Percentiles rank a stretch among this genome's conserved stretches.
Evolutionary conservation across 2,113 vertebrate genomes (phyloP).

Genomic region (Mus musculus): DNA sequence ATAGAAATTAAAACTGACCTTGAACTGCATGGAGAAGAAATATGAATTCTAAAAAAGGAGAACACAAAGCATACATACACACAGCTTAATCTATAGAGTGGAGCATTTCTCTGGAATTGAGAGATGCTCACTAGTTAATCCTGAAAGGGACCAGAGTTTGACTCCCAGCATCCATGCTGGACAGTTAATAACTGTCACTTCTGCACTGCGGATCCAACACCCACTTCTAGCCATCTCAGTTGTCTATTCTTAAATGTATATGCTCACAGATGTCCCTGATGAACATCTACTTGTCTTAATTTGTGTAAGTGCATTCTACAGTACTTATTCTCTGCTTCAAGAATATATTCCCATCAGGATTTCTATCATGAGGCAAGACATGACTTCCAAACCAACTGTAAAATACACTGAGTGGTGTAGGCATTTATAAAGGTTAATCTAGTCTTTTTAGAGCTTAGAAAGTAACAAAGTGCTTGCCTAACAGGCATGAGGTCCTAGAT

Average conservation of each 20-base stretch:
- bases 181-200: background rate
- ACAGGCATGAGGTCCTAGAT: no score
- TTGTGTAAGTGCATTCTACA: background rate
- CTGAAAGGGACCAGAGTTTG: no score
- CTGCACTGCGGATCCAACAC: no score
- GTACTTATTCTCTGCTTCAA: no score
- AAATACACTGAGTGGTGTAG: background rate
- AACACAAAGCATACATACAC: background rate
- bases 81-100: background rate
- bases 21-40: constrained; percentile 57
- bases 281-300: background rate
- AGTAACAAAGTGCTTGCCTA: background rate
- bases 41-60: background rate
- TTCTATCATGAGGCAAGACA: background rate
- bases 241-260: background rate
- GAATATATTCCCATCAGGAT: background rate
- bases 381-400: background rate
- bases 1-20: constrained; percentile 76
- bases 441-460: background rate
- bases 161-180: no score
- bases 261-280: background rate
- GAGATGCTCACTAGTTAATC: background rate
- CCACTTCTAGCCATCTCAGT: background rate
- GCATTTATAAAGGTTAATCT: background rate
- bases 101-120: background rate